A percentile compares a stretch with the other conserved stretches of the same genome.
Evolutionary conservation across 2,888 invertebrate species (phyloP).

Genomic region (Argyra leucocephala): DNA sequence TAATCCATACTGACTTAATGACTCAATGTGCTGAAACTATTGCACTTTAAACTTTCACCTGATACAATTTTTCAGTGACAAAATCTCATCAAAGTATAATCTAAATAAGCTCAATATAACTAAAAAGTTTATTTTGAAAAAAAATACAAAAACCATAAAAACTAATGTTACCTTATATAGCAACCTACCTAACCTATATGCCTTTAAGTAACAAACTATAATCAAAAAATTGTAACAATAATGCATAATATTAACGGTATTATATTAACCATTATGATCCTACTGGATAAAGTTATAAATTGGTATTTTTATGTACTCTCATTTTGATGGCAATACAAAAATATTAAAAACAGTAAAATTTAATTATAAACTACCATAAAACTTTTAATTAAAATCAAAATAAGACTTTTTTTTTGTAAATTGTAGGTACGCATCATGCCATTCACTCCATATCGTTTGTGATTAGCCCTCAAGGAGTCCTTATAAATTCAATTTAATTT

Average conservation of each 20-base stretch:
- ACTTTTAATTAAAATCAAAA: conserved; percentile 1
- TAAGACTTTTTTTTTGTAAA: not conserved
- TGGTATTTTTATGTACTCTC: not conserved
- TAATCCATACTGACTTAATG: no score
- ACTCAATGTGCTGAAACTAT: no score
- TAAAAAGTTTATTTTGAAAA: no score
- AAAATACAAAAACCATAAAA: no score
- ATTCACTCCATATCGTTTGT: not conserved
- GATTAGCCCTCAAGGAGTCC: conserved; percentile 1
- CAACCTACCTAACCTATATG: no score
- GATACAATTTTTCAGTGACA: no score
- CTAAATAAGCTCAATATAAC: no score
- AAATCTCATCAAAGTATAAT: no score
- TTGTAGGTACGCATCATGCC: no score
- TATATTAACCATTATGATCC: not conserved
- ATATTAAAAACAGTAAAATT: not conserved
- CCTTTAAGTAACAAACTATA: no score
- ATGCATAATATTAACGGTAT: not conserved
- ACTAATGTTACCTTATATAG: no score
- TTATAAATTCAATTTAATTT: conserved; percentile 6
- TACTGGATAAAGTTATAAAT: not conserved
- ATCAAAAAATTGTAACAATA: not conserved
- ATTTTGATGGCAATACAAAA: not conserved
- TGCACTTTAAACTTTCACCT: no score
- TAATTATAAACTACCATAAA: not conserved